Evolutionary conservation across 2,797 vertebrate genomes (phyloP).

Genomic region (Sebastes minor): DNA sequence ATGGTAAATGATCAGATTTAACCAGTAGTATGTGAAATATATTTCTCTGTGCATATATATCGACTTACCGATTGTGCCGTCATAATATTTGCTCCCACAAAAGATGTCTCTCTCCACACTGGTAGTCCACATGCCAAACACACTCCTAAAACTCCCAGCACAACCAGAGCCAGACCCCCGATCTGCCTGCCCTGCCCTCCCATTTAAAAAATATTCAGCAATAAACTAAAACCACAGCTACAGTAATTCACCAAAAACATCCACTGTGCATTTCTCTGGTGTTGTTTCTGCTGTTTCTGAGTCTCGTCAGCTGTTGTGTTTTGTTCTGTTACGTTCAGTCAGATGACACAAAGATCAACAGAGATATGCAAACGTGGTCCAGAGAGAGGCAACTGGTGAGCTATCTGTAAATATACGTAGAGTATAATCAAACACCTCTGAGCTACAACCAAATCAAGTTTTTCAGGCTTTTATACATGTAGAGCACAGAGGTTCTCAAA

Average conservation of each 20-base stretch:
- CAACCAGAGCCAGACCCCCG: slow-evolving; percentile 19
- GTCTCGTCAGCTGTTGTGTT: not conserved
- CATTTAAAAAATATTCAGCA: slow-evolving; percentile 21
- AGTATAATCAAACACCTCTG: slow-evolving; percentile 17
- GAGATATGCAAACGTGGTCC: not conserved
- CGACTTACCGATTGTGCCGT: slow-evolving; percentile 49
- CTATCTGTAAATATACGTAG: slow-evolving; percentile 19
- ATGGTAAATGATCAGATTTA: too few relatives aligned
- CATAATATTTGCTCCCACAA: slow-evolving; percentile 56
- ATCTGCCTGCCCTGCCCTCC: slow-evolving; percentile 25
- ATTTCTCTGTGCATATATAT: not conserved
- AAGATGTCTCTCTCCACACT: slow-evolving; percentile 54
- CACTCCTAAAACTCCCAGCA: slow-evolving; percentile 45
- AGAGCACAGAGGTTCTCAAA: not conserved
- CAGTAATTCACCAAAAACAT: not conserved
- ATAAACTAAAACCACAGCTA: not conserved
- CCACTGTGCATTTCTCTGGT: not conserved
- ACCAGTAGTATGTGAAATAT: not conserved
- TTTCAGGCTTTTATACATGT: slow-evolving; percentile 29
- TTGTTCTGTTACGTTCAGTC: slow-evolving; percentile 8
- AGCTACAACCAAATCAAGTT: slow-evolving; percentile 21
- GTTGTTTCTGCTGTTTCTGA: not conserved
- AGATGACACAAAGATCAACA: slow-evolving; percentile 47
- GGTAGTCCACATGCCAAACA: slow-evolving; percentile 47
- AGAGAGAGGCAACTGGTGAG: not conserved